Conservation (phyloP, 2,113 vertebrate genomes). For the Hippolais icterina region DNA sequence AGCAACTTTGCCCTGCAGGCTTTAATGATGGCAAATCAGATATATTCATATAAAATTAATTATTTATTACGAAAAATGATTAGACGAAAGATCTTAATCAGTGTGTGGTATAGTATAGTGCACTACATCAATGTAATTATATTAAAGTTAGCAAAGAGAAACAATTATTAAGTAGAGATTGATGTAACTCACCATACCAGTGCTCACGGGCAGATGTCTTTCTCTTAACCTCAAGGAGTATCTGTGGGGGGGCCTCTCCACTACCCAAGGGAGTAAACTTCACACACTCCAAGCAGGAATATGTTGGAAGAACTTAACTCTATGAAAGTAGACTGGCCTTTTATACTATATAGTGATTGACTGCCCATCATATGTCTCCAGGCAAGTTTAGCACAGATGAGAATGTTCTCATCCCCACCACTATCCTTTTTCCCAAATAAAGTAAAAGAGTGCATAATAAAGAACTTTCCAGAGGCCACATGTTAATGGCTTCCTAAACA, state of each 20-base stretch:
- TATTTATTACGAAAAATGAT: not conserved
- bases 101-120: too few relatives aligned
- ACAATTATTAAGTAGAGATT: not conserved
- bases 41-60: not conserved
- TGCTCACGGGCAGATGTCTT: not conserved
- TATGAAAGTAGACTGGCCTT: not conserved
- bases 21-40: not conserved
- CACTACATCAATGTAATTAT: too few relatives aligned
- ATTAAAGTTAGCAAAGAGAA: not conserved
- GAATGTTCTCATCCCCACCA: not conserved
- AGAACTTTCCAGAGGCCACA: not conserved
- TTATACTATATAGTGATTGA: not conserved
- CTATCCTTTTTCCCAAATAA: not conserved
- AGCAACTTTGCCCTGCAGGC: not conserved
- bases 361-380: not conserved
- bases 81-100: not conserved
- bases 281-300: not conserved
- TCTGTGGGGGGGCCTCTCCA: fast-evolving
- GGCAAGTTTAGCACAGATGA: not conserved
- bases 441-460: not conserved
- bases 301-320: not conserved
- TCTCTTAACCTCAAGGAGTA: not conserved
- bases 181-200: not conserved
- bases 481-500: not conserved
- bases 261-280: not conserved